Conservation (phyloP, 2,113 vertebrate genomes). For the Pseudorasbora parva region DNA sequence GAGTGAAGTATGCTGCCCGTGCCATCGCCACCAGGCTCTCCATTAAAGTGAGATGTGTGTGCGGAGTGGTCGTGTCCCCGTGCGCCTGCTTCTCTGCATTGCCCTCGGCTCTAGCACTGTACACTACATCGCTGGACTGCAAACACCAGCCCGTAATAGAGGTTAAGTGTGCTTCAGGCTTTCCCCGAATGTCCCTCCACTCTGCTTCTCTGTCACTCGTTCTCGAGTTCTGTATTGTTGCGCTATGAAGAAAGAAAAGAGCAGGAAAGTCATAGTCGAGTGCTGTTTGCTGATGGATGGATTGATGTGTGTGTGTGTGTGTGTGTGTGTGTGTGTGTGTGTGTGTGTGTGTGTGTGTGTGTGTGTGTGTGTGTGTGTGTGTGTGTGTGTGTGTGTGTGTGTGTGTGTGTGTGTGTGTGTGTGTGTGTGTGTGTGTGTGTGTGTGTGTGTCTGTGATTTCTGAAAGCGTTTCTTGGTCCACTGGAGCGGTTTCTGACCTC, state of each 20-base stretch:
- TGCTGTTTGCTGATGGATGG: slow-evolving; percentile 18
- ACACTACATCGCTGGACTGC: background rate
- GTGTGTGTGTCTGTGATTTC: slow-evolving; percentile 9
- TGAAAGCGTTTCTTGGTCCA: background rate
- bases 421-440: slow-evolving; percentile 24
- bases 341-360: slow-evolving; percentile 29
- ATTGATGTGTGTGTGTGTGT: slow-evolving; percentile 21
- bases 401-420: slow-evolving; percentile 37
- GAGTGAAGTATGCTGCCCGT: slow-evolving; percentile 20
- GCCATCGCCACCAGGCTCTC: slow-evolving; percentile 13
- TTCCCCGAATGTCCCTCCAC: slow-evolving; percentile 20
- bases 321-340: slow-evolving; percentile 27
- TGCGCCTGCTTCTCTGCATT: background rate
- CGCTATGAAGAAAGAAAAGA: slow-evolving; percentile 1
- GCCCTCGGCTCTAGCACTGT: background rate
- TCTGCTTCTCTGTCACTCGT: slow-evolving; percentile 31
- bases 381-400: slow-evolving; percentile 24
- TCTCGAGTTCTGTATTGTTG: slow-evolving; percentile 7
- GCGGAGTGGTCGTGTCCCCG: slow-evolving; percentile 18
- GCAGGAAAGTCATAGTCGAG: background rate
- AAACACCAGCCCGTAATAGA: slow-evolving; percentile 15
- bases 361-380: slow-evolving; percentile 34
- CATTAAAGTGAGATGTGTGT: slow-evolving; percentile 43
- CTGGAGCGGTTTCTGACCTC: background rate
- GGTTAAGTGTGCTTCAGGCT: slow-evolving; percentile 44